Evolutionary conservation across 2,888 invertebrate species (phyloP), one percentile per base, ranked within the genome.

Genomic region (Drosophila phalerata): DNA sequence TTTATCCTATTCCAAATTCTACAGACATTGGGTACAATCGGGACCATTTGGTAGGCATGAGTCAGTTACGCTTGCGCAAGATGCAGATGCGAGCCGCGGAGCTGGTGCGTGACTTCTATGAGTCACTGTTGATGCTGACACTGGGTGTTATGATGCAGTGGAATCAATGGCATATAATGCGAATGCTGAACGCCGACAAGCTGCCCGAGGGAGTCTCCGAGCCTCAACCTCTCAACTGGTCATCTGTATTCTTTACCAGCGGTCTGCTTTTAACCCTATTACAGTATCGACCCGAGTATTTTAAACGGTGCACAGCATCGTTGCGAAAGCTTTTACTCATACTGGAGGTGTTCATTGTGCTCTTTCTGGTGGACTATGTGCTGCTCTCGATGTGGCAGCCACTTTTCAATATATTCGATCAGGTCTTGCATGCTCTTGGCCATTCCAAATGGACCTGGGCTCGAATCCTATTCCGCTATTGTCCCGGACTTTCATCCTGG

Each of bases 381-480:
- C 57, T 64, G 51, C 15, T 75, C 3, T 34, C 49, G 13, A 63
- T 82, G 43, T 80, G 79, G 79, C 72, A 45, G 30, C 82, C 79
- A 13, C 40, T 57, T 3, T 17, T 79, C 8, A 51, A 40, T n/a
- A 63, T 79, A 11, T 19, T 68, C 15, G 43, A 63, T 32, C 52
- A 61, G 43, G 48, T 61, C 6, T 28, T 81, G 34, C 19, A 57
- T 10, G 25, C 67, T 0, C 19, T 68, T 11, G 61, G 37, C 34
- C 60, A 55, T 11, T 45, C 73, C 1, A 22, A 61, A 9, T 57
- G 73, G 56, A 10, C 10, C 3, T 74, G 47, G 64, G 15, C 43
- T 0, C n/a, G 5, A 11, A 15, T 56, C 22, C 6, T 81, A 11
- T 73, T 60, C 30, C 32, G 53, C 11, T 52, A 61, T 28, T 71